phyloP scores from a whole-genome alignment of 2,113 vertebrate species.

The Tylochromis polylepis region DNA sequence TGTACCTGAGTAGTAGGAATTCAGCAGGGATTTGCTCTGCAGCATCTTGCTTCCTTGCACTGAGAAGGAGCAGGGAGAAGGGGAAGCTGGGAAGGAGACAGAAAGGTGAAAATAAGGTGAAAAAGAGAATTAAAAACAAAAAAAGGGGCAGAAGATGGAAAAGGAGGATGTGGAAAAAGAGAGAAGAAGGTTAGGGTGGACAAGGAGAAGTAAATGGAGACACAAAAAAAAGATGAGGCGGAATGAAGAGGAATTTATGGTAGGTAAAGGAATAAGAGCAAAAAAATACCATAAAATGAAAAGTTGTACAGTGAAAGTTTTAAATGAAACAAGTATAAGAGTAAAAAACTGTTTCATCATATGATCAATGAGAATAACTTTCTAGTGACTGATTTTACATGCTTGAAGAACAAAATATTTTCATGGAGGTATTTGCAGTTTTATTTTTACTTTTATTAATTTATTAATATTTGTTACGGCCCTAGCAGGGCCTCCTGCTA shows the following conservation, averaged over 20 bases:
- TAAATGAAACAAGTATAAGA: neutral
- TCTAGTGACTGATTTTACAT: too few relatives aligned
- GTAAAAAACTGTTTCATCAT: too few relatives aligned
- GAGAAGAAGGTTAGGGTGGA: neutral
- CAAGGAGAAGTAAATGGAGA: neutral
- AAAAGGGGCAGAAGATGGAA: neutral
- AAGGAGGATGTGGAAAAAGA: neutral
- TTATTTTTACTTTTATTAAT: too few relatives aligned
- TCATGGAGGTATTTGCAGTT: too few relatives aligned
- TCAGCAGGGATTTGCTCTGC: constrained; percentile 84
- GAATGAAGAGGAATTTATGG: neutral
- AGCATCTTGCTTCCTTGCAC: constrained; percentile 86
- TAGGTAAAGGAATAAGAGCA: neutral
- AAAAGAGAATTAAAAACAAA: neutral
- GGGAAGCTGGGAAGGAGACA: constrained; percentile 70
- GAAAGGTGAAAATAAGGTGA: constrained; percentile 45
- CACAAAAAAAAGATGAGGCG: neutral
- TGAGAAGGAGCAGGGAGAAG: constrained; percentile 85
- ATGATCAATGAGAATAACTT: too few relatives aligned
- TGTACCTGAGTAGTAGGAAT: constrained; percentile 82
- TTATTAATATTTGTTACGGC: too few relatives aligned
- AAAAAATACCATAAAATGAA: neutral
- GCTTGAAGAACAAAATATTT: too few relatives aligned
- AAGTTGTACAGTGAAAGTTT: neutral
- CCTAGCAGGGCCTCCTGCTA: too few relatives aligned